phyloP scores from a whole-genome alignment of 2,113 vertebrate genomes.

The Neodon shergylaensis region DNA sequence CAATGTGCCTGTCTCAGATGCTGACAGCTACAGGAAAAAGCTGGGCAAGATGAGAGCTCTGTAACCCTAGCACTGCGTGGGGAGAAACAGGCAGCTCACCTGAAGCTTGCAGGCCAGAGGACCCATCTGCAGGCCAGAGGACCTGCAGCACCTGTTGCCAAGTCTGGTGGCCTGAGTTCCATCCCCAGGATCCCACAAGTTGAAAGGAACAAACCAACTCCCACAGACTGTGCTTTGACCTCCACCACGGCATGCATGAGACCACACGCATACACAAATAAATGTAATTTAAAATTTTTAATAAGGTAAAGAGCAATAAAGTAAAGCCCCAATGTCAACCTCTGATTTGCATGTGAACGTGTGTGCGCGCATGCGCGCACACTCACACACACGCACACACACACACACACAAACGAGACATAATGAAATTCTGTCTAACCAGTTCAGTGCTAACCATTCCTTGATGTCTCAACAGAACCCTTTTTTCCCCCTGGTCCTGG shows the following conservation, averaged over 20 bases:
- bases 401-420: not conserved
- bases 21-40: not conserved
- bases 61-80: not conserved
- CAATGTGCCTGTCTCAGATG: not conserved
- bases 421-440: not conserved
- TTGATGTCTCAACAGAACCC: not conserved
- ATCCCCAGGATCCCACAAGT: not conserved
- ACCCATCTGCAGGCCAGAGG: no score
- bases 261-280: not conserved
- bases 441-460: not conserved
- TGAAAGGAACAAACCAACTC: not conserved
- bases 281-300: not conserved
- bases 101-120: not conserved
- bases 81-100: not conserved
- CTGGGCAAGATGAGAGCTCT: not conserved
- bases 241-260: not conserved
- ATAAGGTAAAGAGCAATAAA: not conserved
- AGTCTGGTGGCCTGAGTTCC: not conserved
- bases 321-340: not conserved
- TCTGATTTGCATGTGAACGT: not conserved
- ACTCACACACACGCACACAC: not conserved
- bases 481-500: not conserved
- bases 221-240: not conserved
- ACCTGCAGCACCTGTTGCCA: not conserved
- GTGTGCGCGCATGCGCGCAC: no score